Evolutionary conservation across 2,888 invertebrate genomes (phyloP).

Genomic region (Andrena haemorrhoa): DNA sequence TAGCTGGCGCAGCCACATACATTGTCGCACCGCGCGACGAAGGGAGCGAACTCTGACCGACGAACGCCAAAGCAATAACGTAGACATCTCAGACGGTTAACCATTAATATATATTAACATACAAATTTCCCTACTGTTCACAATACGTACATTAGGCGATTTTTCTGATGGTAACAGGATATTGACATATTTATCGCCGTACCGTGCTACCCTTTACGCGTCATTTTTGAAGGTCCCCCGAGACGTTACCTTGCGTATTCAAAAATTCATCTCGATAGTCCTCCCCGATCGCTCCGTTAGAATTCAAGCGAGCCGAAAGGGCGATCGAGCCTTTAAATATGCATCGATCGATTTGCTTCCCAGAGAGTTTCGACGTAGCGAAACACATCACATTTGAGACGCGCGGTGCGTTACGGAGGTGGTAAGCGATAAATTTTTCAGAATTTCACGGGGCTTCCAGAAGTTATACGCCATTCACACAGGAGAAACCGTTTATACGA

Average conservation of each 20-base stretch:
- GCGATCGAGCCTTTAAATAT: slow-evolving; percentile 78
- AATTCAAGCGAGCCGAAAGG: slow-evolving; percentile 63
- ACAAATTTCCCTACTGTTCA: no score
- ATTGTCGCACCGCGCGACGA: no score
- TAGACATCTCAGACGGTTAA: no score
- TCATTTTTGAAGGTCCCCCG: background rate
- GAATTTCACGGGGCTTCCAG: slow-evolving; percentile 70
- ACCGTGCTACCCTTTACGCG: background rate
- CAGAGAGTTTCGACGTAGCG: slow-evolving; percentile 51
- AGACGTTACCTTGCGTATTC: slow-evolving; percentile 38
- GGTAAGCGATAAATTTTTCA: slow-evolving; percentile 75
- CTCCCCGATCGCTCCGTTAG: slow-evolving; percentile 46
- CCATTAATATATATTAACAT: no score
- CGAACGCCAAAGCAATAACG: no score
- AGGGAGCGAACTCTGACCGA: no score
- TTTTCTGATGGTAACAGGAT: background rate
- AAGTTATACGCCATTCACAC: slow-evolving; percentile 66
- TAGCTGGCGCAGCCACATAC: no score
- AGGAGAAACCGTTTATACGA: slow-evolving; percentile 64
- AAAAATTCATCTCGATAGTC: slow-evolving; percentile 63
- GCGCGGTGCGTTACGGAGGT: slow-evolving; percentile 42
- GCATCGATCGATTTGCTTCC: slow-evolving; percentile 65
- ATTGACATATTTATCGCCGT: background rate
- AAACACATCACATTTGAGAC: slow-evolving; percentile 59
- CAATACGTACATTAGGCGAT: background rate